These are phyloP conservation scores for Abscondita cerata DNA, from an alignment of 2,888 invertebrate genomes.

Conservation along the genomic window DNA sequence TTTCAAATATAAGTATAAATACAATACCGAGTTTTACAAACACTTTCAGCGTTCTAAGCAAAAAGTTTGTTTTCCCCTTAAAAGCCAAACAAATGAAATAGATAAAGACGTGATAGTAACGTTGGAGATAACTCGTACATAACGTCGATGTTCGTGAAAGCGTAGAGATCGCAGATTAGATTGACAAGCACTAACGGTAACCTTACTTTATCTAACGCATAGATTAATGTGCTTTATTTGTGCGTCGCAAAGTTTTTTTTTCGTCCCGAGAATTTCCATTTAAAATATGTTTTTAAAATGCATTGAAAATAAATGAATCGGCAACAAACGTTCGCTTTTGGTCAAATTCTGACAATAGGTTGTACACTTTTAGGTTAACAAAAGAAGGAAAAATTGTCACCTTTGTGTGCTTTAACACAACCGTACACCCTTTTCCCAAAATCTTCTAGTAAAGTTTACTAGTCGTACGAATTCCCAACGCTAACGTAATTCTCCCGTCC, in stretches of 20 bases:
- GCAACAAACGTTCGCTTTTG: conserved; percentile 8
- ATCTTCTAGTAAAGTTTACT: conserved; percentile 32
- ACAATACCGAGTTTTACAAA: too few species aligned
- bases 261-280: too few species aligned
- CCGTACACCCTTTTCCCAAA: conserved; percentile 29
- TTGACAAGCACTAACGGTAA: conserved; percentile 3
- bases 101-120: conserved; percentile 8
- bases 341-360: conserved; percentile 23
- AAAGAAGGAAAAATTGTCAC: conserved; percentile 29
- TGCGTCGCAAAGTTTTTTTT: too few species aligned
- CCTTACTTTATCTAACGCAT: conserved; percentile 4
- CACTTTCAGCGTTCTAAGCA: too few species aligned
- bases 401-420: conserved; percentile 27
- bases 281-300: neutral
- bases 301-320: conserved; percentile 5
- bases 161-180: conserved; percentile 8
- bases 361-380: conserved; percentile 17
- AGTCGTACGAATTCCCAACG: conserved; percentile 43
- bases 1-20: too few species aligned
- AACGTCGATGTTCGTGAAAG: conserved; percentile 4
- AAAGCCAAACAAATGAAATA: too few species aligned
- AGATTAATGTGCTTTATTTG: neutral
- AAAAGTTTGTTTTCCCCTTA: too few species aligned
- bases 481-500: conserved; percentile 46
- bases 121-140: neutral